Base-by-base conservation (phyloP, 2,888 invertebrate species). In the Epinotia nisella region DNA sequence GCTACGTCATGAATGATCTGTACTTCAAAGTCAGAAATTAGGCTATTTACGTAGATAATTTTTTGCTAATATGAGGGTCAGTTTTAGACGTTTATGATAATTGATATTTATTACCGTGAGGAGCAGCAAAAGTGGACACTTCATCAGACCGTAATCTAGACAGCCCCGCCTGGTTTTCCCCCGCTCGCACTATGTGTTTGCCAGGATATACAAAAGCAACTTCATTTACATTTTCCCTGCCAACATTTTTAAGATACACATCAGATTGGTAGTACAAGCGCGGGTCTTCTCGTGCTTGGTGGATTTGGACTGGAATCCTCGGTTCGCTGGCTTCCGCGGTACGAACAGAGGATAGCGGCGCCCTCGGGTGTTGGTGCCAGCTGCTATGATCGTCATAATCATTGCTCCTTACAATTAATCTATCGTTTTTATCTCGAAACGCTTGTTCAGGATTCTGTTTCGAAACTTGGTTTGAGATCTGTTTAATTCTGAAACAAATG, bases 221-320 rank as follows among this genome's bases (percentile, higher is more conserved):
- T 77, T 91, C 90, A 68, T 87, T 87, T 78, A 89, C 69, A 76
- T 86, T 86, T 78, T 88, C 84, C 82, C 81, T 77, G 85, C 81
- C 79, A 88, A 80, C 78, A 84, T 92, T 87, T 85, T 90, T 81
- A 88, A 87, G 82, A 85, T 92, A 93, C 76, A 88, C 79, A 81
- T 89, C 88, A 88, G 92, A 92, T 75, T 89, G 90, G 79, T 93
- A 93, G 84, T 87, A 93, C 76, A 90, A 82, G 51, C 88, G 85
- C 4, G 93, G 93, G 83, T 93, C 90, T 86, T 92, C 90, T 79
- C 87, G 83, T 70, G 93, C 90, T 75, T 88, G 82, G 83, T 91
- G 84, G 76, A 89, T 76, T 81, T 88, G 85, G 82, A 85, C 71
- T 75, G 85, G 53, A 70, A 56, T 64, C 80, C 86, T 80, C 78